Conservation (phyloP, 2,113 vertebrate genomes). For the Datnioides undecimradiatus region DNA sequence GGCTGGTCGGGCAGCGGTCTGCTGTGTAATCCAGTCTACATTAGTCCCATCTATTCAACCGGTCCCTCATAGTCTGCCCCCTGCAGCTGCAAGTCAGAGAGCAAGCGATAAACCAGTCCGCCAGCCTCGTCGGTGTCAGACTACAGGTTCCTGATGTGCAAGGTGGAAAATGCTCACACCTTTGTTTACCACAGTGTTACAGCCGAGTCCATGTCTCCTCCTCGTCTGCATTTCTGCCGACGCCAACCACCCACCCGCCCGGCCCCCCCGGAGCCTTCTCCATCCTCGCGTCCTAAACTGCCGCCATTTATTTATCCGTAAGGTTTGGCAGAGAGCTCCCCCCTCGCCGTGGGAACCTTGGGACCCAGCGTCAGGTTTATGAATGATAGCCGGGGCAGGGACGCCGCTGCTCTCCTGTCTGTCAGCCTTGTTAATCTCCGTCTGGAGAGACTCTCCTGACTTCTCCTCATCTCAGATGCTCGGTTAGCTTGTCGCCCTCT, state of each 20-base stretch:
- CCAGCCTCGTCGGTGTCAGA: too few relatives aligned
- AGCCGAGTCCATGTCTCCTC: background rate
- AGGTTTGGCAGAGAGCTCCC: constrained; percentile 24
- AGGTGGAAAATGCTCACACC: too few relatives aligned
- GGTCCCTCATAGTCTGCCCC: too few relatives aligned
- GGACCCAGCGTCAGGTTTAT: constrained; percentile 45
- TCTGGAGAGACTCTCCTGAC: constrained; percentile 24
- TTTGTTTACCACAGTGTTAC: too few relatives aligned
- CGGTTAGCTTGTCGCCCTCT: constrained; percentile 17
- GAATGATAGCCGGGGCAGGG: constrained; percentile 34
- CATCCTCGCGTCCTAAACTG: too few relatives aligned
- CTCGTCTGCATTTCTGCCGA: background rate
- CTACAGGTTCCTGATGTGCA: too few relatives aligned
- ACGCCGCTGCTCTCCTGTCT: constrained; percentile 55
- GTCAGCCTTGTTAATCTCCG: constrained; percentile 43
- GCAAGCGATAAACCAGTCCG: too few relatives aligned
- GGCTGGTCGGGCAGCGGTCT: too few relatives aligned
- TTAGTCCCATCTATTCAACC: too few relatives aligned
- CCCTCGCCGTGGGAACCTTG: background rate
- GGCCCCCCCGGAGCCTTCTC: constrained; percentile 5
- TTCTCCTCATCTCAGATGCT: constrained; percentile 24
- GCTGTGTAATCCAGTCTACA: too few relatives aligned
- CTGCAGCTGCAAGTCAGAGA: too few relatives aligned
- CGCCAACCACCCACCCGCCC: background rate
- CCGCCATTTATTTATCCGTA: constrained; percentile 38